Conservation (phyloP, 2,888 invertebrate genomes). For the Leucophora obtusa region DNA sequence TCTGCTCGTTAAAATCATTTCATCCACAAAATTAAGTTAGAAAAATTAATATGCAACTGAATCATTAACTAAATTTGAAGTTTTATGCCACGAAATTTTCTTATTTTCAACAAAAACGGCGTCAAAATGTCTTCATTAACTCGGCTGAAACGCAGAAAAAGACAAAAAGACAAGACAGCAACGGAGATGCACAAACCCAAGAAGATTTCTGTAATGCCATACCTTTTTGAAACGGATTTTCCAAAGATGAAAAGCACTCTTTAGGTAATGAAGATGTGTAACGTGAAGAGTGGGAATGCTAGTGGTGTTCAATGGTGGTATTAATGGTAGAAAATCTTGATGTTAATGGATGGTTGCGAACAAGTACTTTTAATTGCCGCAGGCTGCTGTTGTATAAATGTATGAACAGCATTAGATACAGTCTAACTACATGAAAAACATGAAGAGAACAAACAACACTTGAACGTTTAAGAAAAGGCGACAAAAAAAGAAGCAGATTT, state of each 20-base stretch:
- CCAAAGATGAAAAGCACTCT: conserved; percentile 50
- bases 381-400: conserved; percentile 35
- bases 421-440: conserved; percentile 5
- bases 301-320: conserved; percentile 12
- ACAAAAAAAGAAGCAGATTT: conserved; percentile 15
- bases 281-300: conserved; percentile 2
- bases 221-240: conserved; percentile 29
- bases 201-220: conserved; percentile 30
- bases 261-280: conserved; percentile 53
- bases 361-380: conserved; percentile 57
- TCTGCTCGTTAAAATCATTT: conserved; percentile 17
- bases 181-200: conserved; percentile 45
- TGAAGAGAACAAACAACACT: conserved; percentile 24
- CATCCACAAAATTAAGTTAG: conserved; percentile 27
- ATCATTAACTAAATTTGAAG: conserved; percentile 39
- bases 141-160: conserved; percentile 6
- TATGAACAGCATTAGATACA: conserved; percentile 35
- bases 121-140: conserved; percentile 46
- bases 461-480: conserved; percentile 37
- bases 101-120: conserved; percentile 16
- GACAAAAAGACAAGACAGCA: not conserved
- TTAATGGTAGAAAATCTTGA: conserved; percentile 49
- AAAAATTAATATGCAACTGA: conserved; percentile 36
- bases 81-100: conserved; percentile 13
- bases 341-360: conserved; percentile 35